Evolutionary conservation across 2,113 vertebrate species (phyloP), one percentile per base, ranked within the genome.

Genomic region (Heterochromis multidens): DNA sequence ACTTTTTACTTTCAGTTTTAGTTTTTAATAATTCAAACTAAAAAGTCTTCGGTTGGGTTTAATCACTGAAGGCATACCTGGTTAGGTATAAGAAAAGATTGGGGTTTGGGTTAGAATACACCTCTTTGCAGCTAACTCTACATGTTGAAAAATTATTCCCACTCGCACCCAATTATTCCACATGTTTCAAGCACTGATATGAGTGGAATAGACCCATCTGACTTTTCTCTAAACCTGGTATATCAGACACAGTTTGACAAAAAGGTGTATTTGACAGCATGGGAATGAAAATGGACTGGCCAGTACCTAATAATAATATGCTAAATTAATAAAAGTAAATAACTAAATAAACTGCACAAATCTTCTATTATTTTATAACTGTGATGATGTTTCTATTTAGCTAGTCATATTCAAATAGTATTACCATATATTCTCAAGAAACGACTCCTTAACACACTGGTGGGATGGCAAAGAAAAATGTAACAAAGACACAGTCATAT

Each of bases 331-430:
- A 23, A 65, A 43, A 67, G 16, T 10, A 67, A 67, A 67, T 3
- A 43, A 40, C 63, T 67, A 10, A 7, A 67, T 43, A 43, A 43
- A 27, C 3, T 0, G 1, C 0, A 0, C 37, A 67, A 17, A 67
- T 67, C 43, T 17, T 37, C 10, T 17, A 43, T 67, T 67, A 43
- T 43, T 25, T 43, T 67, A 43, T 0, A 6, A 14, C 37, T 67
- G 37, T 4, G 25, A 43, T 25, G 63, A 43, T 43, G 40, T 61
- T 61, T 6, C 19, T 19, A 61, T 61, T 61, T 61, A 33, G 27
- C 29, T 33, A 31, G 21, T 62, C 60, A 62, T 62, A 33, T 62
- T 5, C 60, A 33, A 17, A 62, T 43, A 27, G 0, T 25, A 67
- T 27, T 37, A 43, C 23, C 14, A 70, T 27, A 46, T 11, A 70